Percentiles rank a stretch among this genome's conserved stretches.
These are phyloP conservation scores for Ceuthmochares aereus DNA, from an alignment of 2,113 vertebrate species.

Conservation along the genomic window DNA sequence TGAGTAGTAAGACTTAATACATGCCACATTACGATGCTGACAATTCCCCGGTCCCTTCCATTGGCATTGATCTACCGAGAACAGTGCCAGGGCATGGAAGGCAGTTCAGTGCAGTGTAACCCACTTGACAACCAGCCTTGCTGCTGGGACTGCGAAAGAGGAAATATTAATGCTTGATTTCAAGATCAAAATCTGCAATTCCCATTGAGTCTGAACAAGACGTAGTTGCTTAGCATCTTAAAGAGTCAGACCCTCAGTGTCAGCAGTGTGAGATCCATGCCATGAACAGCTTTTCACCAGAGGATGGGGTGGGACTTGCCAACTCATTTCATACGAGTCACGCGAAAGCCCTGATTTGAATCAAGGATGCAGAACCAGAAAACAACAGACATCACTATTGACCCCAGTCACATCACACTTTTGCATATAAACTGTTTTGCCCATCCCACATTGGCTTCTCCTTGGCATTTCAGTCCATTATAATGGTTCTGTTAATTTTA, in stretches of 20 bases:
- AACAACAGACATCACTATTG: accelerated
- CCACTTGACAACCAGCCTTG: not conserved
- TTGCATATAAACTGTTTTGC: accelerated
- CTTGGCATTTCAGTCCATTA: not conserved
- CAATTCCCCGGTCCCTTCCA: not conserved
- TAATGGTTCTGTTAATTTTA: not conserved
- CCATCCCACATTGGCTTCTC: not conserved
- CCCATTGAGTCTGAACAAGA: not conserved
- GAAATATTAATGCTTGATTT: not conserved
- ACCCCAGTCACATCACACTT: not conserved
- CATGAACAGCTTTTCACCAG: not conserved
- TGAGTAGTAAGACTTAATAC: not conserved
- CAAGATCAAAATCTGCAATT: not conserved
- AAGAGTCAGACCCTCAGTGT: not conserved
- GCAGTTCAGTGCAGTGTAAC: not conserved
- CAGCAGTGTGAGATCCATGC: not conserved
- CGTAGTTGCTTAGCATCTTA: not conserved
- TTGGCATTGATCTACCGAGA: not conserved
- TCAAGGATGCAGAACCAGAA: not conserved
- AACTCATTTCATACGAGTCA: not conserved
- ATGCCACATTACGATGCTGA: accelerated
- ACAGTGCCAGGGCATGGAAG: not conserved
- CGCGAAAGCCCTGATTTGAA: not conserved
- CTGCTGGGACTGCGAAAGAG: not conserved
- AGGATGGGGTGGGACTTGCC: not conserved